Evolutionary conservation across 2,113 vertebrate species (phyloP), one percentile per base, ranked within the genome.

Genomic region (Elgaria multicarinata): DNA sequence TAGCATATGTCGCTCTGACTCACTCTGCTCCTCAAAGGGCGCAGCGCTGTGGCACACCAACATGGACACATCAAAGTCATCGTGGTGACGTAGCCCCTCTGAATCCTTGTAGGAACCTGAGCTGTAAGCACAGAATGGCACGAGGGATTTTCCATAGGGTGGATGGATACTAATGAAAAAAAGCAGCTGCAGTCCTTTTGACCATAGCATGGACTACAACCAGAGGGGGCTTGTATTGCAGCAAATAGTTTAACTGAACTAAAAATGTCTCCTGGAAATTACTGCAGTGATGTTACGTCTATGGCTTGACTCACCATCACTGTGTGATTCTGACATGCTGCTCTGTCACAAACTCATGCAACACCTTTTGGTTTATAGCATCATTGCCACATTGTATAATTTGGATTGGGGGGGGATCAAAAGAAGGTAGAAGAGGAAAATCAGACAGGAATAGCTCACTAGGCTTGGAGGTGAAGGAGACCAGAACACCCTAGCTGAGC

Each of bases 31-130:
- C 95, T 99, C 99, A 85, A 99, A 99, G 0, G 99, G 99, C 53
- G 95, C 98, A 0, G 98, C 98, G 1, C 98, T 98, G 92, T 99
- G 99, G 92, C 98, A 99, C 81, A 99, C 98, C 87, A 99, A 97
- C 92, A 99, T 97, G 46, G 99, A 99, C 83, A 99, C 99, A 2
- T 99, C 99, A 1, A 99, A 99, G 93, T 99, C 99, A 22, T 99
- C 99, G 0, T 99, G 98, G 95, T 99, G 99, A 78, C 97, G 98
- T 53, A 99, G 97, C 36, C 99, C 99, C 92, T 99, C 99, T 3
- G 98, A 98, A 91, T 99, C 99, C 91, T 98, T 98, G 94, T 99
- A 99, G 1, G 98, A 98, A 58, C 99, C 99, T 2, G 98, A 99
- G 95, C 99, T 99, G 88, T 80, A 90, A 92, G 85, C 6, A 87